These are phyloP conservation scores for Ammodytes dubius DNA, from an alignment of 2,113 vertebrate genomes.

Conservation along the genomic window DNA sequence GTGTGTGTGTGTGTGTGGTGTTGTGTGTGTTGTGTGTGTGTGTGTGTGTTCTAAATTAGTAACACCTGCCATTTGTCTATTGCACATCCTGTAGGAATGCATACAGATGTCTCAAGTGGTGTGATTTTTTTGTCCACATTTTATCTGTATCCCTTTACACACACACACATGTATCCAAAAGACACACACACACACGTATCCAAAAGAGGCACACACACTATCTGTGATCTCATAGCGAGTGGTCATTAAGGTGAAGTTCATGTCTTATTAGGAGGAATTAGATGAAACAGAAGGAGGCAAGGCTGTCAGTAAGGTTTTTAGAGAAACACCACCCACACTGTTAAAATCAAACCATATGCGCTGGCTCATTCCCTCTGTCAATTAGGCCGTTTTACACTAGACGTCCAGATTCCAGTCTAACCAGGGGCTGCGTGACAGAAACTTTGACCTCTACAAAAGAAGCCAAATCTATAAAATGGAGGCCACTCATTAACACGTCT, in stretches of 20 bases:
- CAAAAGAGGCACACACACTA: slow-evolving; percentile 24
- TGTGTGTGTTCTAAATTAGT: slow-evolving; percentile 62
- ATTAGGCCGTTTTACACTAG: slow-evolving; percentile 79
- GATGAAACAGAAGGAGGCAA: slow-evolving; percentile 81
- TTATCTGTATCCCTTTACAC: slow-evolving; percentile 33
- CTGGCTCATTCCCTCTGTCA: slow-evolving; percentile 75
- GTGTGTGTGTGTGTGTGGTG: slow-evolving; percentile 47
- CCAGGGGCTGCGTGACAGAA: slow-evolving; percentile 75
- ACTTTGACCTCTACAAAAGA: slow-evolving; percentile 77
- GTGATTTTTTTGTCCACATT: slow-evolving; percentile 37
- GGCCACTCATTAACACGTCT: slow-evolving; percentile 75
- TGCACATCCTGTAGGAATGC: slow-evolving; percentile 71
- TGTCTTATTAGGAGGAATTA: slow-evolving; percentile 84
- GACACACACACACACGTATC: slow-evolving; percentile 15
- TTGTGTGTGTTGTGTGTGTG: slow-evolving; percentile 37
- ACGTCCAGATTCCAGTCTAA: slow-evolving; percentile 74
- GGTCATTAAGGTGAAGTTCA: slow-evolving; percentile 82
- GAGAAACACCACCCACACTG: slow-evolving; percentile 83
- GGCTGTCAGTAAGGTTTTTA: slow-evolving; percentile 75
- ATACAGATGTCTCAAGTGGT: slow-evolving; percentile 48
- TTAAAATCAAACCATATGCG: slow-evolving; percentile 85
- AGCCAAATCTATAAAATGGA: slow-evolving; percentile 67
- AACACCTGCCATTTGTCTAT: slow-evolving; percentile 71
- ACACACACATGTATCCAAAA: slow-evolving; percentile 30
- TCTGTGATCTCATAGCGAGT: slow-evolving; percentile 39